Evolutionary conservation across 2,797 vertebrate species (phyloP).

Genomic region (Thalassophryne amazonica): DNA sequence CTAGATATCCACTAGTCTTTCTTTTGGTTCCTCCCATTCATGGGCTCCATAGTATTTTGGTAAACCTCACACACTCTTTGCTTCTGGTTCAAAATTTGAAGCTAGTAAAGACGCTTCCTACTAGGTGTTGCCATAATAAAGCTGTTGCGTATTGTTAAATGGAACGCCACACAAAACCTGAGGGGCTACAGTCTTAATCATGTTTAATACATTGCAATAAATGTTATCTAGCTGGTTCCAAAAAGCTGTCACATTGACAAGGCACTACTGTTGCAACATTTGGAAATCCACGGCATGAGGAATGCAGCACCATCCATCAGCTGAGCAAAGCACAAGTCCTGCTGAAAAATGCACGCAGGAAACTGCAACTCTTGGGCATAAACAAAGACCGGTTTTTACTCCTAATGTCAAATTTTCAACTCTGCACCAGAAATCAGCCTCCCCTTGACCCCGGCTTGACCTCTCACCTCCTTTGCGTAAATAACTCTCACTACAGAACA

Average conservation of each 20-base stretch:
- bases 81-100: too few relatives aligned
- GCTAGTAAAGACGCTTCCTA: too few relatives aligned
- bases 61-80: too few relatives aligned
- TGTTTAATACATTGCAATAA: too few relatives aligned
- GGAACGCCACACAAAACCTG: too few relatives aligned
- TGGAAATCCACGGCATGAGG: background rate
- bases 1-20: too few relatives aligned
- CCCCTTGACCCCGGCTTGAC: slow-evolving; percentile 59
- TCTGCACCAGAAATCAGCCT: slow-evolving; percentile 66
- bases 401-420: slow-evolving; percentile 61
- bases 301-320: slow-evolving; percentile 16
- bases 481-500: slow-evolving; percentile 57
- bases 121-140: too few relatives aligned
- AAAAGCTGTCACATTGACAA: background rate
- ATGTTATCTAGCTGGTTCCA: background rate
- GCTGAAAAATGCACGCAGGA: slow-evolving; percentile 4
- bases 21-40: too few relatives aligned
- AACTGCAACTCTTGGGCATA: slow-evolving; percentile 23
- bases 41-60: too few relatives aligned
- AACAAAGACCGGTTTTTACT: slow-evolving; percentile 40
- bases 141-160: too few relatives aligned
- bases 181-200: too few relatives aligned
- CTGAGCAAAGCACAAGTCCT: background rate
- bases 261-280: slow-evolving; percentile 9
- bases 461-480: slow-evolving; percentile 67